Evolutionary conservation across 2,888 invertebrate genomes (phyloP).

Genomic region (Caenorhabditis virilis): DNA sequence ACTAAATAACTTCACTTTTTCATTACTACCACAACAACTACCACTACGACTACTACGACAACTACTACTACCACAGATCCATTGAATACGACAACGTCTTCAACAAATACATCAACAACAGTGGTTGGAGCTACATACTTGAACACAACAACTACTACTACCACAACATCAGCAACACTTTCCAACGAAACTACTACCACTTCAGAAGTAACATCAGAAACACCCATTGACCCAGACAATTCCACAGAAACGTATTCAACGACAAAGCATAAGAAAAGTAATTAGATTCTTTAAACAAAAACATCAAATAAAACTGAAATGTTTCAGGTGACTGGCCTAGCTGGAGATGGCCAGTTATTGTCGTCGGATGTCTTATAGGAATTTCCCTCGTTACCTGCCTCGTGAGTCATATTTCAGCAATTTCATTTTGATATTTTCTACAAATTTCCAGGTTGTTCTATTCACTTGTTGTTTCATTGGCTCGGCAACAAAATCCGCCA

Average conservation of each 20-base stretch:
- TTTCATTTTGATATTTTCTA: not conserved
- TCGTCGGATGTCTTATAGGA: slow-evolving; percentile 8
- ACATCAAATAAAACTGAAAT: too few species aligned
- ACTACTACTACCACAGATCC: slow-evolving; percentile 15
- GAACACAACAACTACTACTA: not conserved
- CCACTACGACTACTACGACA: slow-evolving; percentile 10
- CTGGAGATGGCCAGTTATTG: slow-evolving; percentile 29
- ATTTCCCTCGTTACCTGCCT: slow-evolving; percentile 5
- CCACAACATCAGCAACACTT: slow-evolving; percentile 4
- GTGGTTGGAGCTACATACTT: too few species aligned
- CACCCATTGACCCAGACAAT: slow-evolving; percentile 3
- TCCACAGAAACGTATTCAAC: slow-evolving; percentile 2
- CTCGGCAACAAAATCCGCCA: slow-evolving; percentile 1
- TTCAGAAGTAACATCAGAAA: not conserved
- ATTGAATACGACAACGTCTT: slow-evolving; percentile 18
- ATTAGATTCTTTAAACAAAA: too few species aligned
- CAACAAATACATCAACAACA: slow-evolving; percentile 9
- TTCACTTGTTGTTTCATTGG: slow-evolving; percentile 21
- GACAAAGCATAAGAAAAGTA: too few species aligned
- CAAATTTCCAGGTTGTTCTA: not conserved
- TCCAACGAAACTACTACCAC: slow-evolving; percentile 10
- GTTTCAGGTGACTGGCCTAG: slow-evolving; percentile 15
- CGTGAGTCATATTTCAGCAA: not conserved
- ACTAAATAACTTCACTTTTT: too few species aligned
- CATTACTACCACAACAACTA: too few species aligned